These are phyloP conservation scores for Mugil cephalus DNA, from an alignment of 2,113 vertebrate genomes.

Conservation along the genomic window DNA sequence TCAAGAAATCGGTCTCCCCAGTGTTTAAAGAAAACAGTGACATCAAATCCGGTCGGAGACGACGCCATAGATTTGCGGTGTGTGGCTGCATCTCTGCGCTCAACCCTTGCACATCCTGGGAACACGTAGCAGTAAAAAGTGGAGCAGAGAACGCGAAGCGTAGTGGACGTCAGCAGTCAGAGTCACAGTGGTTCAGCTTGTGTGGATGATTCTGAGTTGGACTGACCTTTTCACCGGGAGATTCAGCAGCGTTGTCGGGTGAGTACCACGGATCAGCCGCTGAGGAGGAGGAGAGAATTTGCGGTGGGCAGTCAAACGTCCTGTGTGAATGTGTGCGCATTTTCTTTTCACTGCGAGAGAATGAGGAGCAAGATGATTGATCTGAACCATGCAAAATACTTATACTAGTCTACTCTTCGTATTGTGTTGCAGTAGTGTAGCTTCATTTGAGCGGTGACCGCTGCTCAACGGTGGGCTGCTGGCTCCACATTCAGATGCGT, in stretches of 20 bases:
- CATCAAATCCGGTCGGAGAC: too few relatives aligned
- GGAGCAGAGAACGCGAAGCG: constrained; percentile 19
- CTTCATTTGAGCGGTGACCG: not conserved
- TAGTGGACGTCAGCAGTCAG: constrained; percentile 1
- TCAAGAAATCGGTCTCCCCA: too few relatives aligned
- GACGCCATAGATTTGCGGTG: constrained; percentile 59
- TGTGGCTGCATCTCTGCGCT: constrained; percentile 60
- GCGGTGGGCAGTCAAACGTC: not conserved
- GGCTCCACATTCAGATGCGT: constrained; percentile 25
- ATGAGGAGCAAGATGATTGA: not conserved
- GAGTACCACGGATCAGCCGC: constrained; percentile 26
- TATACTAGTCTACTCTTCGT: not conserved
- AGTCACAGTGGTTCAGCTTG: constrained; percentile 12
- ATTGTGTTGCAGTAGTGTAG: constrained; percentile 1
- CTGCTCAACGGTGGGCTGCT: constrained; percentile 18
- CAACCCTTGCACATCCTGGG: constrained; percentile 11
- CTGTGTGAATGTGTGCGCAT: constrained; percentile 22
- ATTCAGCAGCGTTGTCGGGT: constrained; percentile 54
- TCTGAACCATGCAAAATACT: not conserved
- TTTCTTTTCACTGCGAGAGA: not conserved
- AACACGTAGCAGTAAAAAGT: constrained; percentile 36
- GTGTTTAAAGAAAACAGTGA: too few relatives aligned
- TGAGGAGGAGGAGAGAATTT: constrained; percentile 9
- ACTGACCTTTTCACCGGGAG: constrained; percentile 29
- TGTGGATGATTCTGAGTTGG: constrained; percentile 57